Evolutionary conservation across 2,888 invertebrate genomes (phyloP).

Genomic region (Pristionchus maxplancki): DNA sequence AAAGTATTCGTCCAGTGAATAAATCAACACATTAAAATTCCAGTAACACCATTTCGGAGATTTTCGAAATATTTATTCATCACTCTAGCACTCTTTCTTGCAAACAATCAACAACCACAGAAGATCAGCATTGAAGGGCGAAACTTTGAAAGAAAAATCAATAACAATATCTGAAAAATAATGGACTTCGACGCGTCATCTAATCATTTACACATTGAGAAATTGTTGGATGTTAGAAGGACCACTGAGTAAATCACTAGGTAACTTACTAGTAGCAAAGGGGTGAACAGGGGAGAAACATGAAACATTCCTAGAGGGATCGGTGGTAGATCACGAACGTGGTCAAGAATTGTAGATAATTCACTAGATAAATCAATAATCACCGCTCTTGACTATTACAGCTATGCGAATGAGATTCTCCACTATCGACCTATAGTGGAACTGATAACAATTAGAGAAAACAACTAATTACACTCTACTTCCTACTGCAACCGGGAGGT

Average conservation of each 20-base stretch:
- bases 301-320: slow-evolving; percentile 34
- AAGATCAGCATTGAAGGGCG: slow-evolving; percentile 16
- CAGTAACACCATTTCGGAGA: not conserved
- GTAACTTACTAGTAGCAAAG: not conserved
- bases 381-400: slow-evolving; percentile 42
- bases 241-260: not conserved
- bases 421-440: not conserved
- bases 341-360: not conserved
- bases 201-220: slow-evolving; percentile 32
- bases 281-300: not conserved
- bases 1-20: slow-evolving; percentile 28
- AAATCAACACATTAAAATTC: slow-evolving; percentile 11
- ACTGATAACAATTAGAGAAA: slow-evolving; percentile 23
- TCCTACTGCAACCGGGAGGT: slow-evolving; percentile 22
- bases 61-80: slow-evolving; percentile 34
- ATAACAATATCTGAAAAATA: slow-evolving; percentile 31
- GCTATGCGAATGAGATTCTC: slow-evolving; percentile 43
- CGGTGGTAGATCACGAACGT: slow-evolving; percentile 1
- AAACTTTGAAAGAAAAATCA: not conserved
- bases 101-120: slow-evolving; percentile 32
- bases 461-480: slow-evolving; percentile 40
- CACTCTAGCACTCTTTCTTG: not conserved
- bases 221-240: not conserved
- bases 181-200: not conserved
- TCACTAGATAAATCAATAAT: slow-evolving; percentile 36